phyloP scores from a whole-genome alignment of 2,888 invertebrate genomes.

The Sinodicranocentrus sp. region DNA sequence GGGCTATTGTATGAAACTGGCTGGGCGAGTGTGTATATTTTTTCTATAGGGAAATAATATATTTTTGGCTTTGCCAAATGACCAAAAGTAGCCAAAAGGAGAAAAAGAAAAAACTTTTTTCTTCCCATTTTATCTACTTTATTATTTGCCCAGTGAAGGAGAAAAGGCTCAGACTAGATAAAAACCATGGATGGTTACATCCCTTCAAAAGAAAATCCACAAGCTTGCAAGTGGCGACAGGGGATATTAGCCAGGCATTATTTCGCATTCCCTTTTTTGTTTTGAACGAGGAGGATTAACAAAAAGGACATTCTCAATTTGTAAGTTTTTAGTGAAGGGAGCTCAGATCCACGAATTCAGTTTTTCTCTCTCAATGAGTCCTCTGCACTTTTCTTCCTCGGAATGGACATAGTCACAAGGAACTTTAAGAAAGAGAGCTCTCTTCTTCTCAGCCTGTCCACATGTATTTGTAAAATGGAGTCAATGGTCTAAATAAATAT shows the following conservation, averaged over 20 bases:
- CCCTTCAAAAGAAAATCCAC: too few species aligned
- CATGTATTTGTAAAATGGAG: not conserved
- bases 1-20: too few species aligned
- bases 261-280: not conserved
- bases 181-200: not conserved
- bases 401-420: too few species aligned
- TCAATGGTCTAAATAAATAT: slow-evolving; percentile 25
- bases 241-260: not conserved
- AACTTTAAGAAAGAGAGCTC: not conserved
- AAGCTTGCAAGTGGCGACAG: slow-evolving; percentile 46
- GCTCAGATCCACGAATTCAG: too few species aligned
- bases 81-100: slow-evolving; percentile 20
- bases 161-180: too few species aligned
- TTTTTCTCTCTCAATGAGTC: not conserved
- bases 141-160: too few species aligned
- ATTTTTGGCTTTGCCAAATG: slow-evolving; percentile 33
- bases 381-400: too few species aligned
- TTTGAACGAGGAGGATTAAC: not conserved
- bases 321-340: too few species aligned
- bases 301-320: too few species aligned
- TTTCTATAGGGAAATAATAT: slow-evolving; percentile 5
- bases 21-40: too few species aligned
- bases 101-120: not conserved
- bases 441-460: slow-evolving; percentile 15
- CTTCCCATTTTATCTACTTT: too few species aligned